These are phyloP conservation scores for Elaeidobius kamerunicus DNA, from an alignment of 2,888 invertebrate genomes.

Conservation along the genomic window DNA sequence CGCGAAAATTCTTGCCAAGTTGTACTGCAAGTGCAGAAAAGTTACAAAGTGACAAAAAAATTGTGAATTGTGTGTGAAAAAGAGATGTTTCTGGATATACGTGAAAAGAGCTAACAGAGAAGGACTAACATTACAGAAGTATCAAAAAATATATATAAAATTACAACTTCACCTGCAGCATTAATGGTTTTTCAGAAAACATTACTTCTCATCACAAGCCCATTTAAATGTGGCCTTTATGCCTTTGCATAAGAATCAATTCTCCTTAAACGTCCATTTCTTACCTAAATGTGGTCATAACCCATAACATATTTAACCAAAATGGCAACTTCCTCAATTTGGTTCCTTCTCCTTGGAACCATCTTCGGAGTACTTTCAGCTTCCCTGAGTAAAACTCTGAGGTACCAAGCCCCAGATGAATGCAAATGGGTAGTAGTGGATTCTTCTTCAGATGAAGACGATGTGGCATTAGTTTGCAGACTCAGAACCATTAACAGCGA, in stretches of 20 bases:
- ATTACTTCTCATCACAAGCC: not conserved
- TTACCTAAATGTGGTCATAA: no score
- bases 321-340: conserved; percentile 47
- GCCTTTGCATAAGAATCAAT: no score
- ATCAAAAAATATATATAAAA: no score
- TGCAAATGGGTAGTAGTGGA: conserved; percentile 75
- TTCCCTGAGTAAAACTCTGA: conserved; percentile 58
- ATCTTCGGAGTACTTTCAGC: conserved; percentile 60
- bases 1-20: no score
- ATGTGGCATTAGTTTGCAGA: conserved; percentile 70
- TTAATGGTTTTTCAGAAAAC: not conserved
- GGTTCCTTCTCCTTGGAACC: conserved; percentile 58
- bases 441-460: conserved; percentile 58
- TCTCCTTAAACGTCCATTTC: not conserved
- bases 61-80: not conserved
- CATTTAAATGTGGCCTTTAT: no score
- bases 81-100: not conserved
- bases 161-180: no score
- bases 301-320: not conserved
- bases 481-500: conserved; percentile 77
- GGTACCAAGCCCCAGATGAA: conserved; percentile 78
- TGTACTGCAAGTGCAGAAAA: no score
- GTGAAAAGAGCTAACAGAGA: no score
- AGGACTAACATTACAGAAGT: no score
- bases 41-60: no score